Evolutionary conservation across 2,113 vertebrate species (phyloP).

Genomic region (Numida meleagris): DNA sequence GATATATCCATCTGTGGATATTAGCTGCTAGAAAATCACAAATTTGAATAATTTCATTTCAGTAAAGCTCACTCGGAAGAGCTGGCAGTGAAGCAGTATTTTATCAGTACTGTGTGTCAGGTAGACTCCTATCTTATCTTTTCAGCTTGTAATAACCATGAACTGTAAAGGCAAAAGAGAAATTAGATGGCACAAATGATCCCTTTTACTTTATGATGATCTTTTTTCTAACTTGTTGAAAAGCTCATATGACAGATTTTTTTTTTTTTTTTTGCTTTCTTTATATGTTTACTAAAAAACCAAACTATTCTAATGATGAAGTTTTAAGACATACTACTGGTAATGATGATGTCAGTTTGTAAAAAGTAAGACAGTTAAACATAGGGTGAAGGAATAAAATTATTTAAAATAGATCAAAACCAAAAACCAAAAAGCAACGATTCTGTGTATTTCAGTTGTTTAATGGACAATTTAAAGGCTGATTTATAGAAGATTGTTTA

Average conservation of each 20-base stretch:
- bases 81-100: neutral
- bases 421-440: neutral
- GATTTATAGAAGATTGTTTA: neutral
- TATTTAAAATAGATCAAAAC: neutral
- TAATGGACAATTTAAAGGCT: neutral
- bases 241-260: neutral
- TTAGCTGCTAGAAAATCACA: neutral
- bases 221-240: neutral
- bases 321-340: neutral
- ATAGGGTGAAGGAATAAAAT: neutral
- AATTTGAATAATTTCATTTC: neutral
- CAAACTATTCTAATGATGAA: neutral
- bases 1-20: neutral
- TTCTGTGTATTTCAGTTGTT: neutral
- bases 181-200: neutral
- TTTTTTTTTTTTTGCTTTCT: neutral
- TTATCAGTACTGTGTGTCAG: neutral
- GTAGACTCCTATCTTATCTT: neutral
- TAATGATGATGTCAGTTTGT: neutral
- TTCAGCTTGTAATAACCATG: neutral
- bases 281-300: neutral
- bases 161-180: neutral
- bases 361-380: neutral
- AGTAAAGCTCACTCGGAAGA: neutral
- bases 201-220: neutral